A percentile compares a stretch with the other conserved stretches of the same genome.
Evolutionary conservation across 2,797 vertebrate species (phyloP).

Genomic region (Syngnathus acus): DNA sequence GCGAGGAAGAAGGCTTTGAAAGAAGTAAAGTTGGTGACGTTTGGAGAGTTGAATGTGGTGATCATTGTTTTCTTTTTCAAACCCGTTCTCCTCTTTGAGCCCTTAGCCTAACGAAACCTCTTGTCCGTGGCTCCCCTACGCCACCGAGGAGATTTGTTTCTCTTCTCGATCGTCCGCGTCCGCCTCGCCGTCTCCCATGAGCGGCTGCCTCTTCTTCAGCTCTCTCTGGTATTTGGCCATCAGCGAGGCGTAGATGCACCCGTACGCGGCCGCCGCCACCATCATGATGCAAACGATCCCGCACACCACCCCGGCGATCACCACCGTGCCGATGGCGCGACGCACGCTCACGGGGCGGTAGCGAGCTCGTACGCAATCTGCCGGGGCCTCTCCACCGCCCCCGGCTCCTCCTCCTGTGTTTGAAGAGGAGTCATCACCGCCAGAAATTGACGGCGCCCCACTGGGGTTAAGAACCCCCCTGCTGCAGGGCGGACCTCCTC

Average conservation of each 20-base stretch:
- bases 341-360: conserved; percentile 90
- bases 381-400: conserved; percentile 57
- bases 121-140: conserved; percentile 63
- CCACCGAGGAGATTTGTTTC: conserved; percentile 97
- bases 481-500: conserved; percentile 65
- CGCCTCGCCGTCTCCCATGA: conserved; percentile 87
- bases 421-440: conserved; percentile 40
- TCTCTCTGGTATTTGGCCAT: conserved; percentile 99
- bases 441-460: conserved; percentile 48
- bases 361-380: conserved; percentile 86
- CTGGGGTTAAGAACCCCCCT: conserved; percentile 45
- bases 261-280: conserved; percentile 94
- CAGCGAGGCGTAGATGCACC: conserved; percentile 96
- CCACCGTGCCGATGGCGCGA: conserved; percentile 92
- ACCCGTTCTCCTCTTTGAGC: conserved; percentile 53
- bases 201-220: conserved; percentile 93
- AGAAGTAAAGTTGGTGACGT: conserved; percentile 24
- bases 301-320: conserved; percentile 93
- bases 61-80: neutral
- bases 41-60: neutral
- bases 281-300: conserved; percentile 99
- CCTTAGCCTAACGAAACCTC: conserved; percentile 50
- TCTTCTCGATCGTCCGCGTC: conserved; percentile 79
- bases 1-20: conserved; percentile 53
- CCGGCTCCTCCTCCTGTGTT: conserved; percentile 24